Conservation (phyloP, 2,113 vertebrate genomes). For the Oreochromis tanganicae region DNA sequence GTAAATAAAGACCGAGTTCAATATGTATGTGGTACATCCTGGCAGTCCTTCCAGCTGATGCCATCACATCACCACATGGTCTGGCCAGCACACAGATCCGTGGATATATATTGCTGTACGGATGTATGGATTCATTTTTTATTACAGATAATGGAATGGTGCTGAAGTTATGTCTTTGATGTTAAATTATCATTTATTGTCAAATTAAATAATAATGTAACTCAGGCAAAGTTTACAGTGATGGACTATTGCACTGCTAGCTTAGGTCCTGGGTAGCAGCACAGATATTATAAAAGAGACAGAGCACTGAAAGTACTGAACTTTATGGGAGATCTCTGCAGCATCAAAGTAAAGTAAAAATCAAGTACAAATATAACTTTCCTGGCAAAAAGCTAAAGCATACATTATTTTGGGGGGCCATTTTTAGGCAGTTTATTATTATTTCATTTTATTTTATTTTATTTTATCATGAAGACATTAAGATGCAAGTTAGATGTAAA, state of each 20-base stretch:
- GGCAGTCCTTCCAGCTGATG: not conserved
- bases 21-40: not conserved
- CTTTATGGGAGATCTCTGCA: not conserved
- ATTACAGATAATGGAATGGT: fast-evolving
- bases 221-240: not conserved
- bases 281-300: fast-evolving
- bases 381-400: not conserved
- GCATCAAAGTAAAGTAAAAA: not conserved
- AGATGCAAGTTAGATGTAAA: not conserved
- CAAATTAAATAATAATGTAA: not conserved
- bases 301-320: not conserved
- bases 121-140: not conserved
- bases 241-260: not conserved
- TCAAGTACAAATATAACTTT: not conserved
- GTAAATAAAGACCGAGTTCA: not conserved
- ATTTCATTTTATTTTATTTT: not conserved
- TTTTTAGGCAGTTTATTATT: not conserved
- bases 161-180: not conserved
- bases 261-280: fast-evolving
- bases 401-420: not conserved
- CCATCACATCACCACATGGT: not conserved
- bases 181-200: not conserved
- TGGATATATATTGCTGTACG: not conserved
- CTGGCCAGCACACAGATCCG: not conserved
- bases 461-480: not conserved